A percentile compares a stretch with the other conserved stretches of the same genome.
Conservation (phyloP, 2,113 vertebrate genomes). For the Tetrax tetrax region DNA sequence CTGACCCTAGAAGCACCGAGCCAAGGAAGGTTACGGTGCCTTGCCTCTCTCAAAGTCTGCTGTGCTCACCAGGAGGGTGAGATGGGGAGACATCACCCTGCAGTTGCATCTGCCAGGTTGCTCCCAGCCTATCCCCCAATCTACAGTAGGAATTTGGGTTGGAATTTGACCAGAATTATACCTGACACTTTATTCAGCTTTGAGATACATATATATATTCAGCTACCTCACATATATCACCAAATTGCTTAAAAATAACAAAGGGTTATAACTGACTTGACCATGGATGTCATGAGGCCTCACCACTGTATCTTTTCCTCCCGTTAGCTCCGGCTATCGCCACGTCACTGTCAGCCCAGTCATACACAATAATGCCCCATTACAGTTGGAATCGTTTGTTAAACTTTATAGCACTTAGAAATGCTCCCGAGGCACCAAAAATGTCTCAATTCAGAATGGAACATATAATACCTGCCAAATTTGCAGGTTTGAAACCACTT, state of each 20-base stretch:
- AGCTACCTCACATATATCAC: background rate
- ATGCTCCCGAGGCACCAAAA: constrained; percentile 58
- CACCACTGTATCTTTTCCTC: background rate
- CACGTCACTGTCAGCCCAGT: constrained; percentile 37
- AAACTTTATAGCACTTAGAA: constrained; percentile 66
- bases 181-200: background rate
- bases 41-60: background rate
- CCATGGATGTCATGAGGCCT: background rate
- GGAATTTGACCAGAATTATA: background rate
- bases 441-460: constrained; percentile 63
- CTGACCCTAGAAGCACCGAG: background rate
- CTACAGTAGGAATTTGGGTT: background rate
- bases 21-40: background rate
- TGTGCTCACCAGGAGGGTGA: background rate
- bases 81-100: background rate
- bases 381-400: constrained; percentile 65
- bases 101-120: background rate
- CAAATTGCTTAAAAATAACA: background rate
- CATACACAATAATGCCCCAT: constrained; percentile 55
- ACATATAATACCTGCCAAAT: constrained; percentile 73
- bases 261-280: background rate
- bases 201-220: background rate
- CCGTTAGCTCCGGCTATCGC: constrained; percentile 3
- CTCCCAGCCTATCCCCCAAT: background rate
- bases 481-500: constrained; percentile 73